Conservation (phyloP, 2,888 invertebrate species). For the Dione vanillae region DNA sequence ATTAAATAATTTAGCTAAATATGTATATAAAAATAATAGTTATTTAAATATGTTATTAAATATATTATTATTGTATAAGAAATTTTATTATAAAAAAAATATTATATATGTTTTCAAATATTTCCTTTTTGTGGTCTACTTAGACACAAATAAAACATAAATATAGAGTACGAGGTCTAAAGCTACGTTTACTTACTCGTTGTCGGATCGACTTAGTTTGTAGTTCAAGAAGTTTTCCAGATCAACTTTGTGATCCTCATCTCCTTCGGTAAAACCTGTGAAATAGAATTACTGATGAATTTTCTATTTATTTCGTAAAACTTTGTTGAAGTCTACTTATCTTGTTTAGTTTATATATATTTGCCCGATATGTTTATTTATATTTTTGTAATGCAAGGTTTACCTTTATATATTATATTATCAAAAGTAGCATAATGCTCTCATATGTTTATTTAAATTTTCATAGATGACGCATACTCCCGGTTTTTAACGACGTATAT, state of each 20-base stretch:
- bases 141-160: background rate
- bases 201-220: conserved; percentile 52
- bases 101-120: background rate
- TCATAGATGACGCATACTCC: background rate
- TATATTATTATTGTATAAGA: no score
- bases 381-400: background rate
- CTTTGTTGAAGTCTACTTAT: background rate
- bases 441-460: background rate
- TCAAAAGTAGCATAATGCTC: background rate
- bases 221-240: conserved; percentile 58
- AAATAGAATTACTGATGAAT: conserved; percentile 47
- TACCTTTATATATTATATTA: background rate
- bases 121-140: background rate
- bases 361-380: background rate
- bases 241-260: conserved; percentile 49
- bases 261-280: conserved; percentile 54
- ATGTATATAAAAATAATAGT: no score
- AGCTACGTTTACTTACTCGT: conserved; percentile 60
- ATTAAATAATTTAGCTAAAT: no score
- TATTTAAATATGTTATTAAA: no score
- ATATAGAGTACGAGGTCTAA: conserved; percentile 26
- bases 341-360: background rate
- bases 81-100: background rate
- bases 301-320: conserved; percentile 4
- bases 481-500: conserved; percentile 44